Conservation (phyloP, 2,797 vertebrate genomes). For the Smutsia gigantea region DNA sequence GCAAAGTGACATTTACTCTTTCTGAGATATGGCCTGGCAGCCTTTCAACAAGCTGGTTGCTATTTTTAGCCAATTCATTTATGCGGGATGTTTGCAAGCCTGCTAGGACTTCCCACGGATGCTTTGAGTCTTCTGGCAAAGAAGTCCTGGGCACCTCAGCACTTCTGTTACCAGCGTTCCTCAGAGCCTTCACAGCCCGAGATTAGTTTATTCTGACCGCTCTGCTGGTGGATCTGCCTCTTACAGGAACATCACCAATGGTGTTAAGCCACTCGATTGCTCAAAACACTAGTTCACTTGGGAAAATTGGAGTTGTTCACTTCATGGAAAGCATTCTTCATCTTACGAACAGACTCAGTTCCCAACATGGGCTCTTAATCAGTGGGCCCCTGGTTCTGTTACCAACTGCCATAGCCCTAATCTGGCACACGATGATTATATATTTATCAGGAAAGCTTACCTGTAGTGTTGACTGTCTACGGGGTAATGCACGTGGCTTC, state of each 20-base stretch:
- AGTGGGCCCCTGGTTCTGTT: not conserved
- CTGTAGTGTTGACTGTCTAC: not conserved
- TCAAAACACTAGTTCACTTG: not conserved
- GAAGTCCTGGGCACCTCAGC: not conserved
- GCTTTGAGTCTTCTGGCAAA: not conserved
- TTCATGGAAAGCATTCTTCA: not conserved
- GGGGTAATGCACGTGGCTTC: not conserved
- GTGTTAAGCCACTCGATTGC: not conserved
- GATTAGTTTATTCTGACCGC: not conserved
- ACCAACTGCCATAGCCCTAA: not conserved
- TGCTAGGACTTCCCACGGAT: not conserved
- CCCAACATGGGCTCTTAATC: not conserved
- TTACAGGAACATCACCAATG: not conserved
- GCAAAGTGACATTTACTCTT: not conserved
- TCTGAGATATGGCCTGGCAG: not conserved
- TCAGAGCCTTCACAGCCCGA: not conserved
- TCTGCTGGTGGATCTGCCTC: not conserved
- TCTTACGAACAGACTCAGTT: not conserved
- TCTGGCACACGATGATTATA: not conserved
- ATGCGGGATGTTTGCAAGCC: not conserved
- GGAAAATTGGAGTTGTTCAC: not conserved
- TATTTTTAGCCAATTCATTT: conserved; percentile 31
- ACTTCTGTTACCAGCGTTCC: not conserved
- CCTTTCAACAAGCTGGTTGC: not conserved
- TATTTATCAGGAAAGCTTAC: not conserved